These are phyloP conservation scores for Sesia apiformis DNA, from an alignment of 2,888 invertebrate species.

Conservation along the genomic window DNA sequence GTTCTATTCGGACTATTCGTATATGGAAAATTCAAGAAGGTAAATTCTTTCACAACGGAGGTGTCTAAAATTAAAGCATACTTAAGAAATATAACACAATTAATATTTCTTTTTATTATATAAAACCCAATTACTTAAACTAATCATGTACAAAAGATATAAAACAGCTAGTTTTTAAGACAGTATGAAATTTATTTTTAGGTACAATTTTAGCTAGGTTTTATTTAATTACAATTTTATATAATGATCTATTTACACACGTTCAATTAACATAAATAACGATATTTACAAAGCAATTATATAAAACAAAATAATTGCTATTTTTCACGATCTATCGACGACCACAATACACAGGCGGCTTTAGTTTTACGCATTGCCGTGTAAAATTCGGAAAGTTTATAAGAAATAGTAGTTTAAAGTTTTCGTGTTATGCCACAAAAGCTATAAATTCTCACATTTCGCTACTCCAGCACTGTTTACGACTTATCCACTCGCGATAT, in stretches of 20 bases:
- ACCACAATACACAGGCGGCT: neutral
- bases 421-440: slow-evolving; percentile 48
- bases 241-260: slow-evolving; percentile 6
- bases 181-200: neutral
- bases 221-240: slow-evolving; percentile 15
- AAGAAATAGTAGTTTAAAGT: slow-evolving; percentile 46
- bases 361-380: slow-evolving; percentile 5
- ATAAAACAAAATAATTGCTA: neutral
- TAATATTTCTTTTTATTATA: slow-evolving; percentile 19
- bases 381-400: slow-evolving; percentile 36
- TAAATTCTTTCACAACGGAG: no score
- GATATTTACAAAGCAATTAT: slow-evolving; percentile 54
- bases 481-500: slow-evolving; percentile 52
- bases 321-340: neutral
- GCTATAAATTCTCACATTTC: slow-evolving; percentile 51
- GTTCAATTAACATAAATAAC: slow-evolving; percentile 40
- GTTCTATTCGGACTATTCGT: no score
- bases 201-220: slow-evolving; percentile 4
- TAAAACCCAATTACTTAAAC: slow-evolving; percentile 28
- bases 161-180: slow-evolving; percentile 21
- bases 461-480: slow-evolving; percentile 46
- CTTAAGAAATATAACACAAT: no score
- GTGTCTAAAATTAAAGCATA: no score
- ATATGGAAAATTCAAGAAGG: no score
- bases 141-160: slow-evolving; percentile 20